phyloP scores from a whole-genome alignment of 2,113 vertebrate species.

The Myiozetetes cayanensis region DNA sequence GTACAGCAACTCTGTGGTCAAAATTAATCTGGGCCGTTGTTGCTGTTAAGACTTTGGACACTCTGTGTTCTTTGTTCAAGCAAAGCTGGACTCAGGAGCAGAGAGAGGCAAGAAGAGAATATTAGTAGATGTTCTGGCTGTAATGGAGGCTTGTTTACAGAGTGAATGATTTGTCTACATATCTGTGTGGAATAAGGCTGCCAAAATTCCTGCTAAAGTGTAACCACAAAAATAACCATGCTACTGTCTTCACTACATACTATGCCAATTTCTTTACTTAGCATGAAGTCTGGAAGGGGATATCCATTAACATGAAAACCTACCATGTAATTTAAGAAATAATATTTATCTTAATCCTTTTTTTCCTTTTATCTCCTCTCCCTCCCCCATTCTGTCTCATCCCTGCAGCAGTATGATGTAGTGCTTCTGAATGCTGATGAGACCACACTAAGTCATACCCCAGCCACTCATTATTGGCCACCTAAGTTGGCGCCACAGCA shows the following conservation, averaged over 20 bases:
- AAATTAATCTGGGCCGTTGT: background rate
- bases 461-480: background rate
- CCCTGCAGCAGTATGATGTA: background rate
- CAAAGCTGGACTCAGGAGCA: background rate
- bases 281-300: background rate
- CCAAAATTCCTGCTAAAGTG: background rate
- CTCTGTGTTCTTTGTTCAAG: background rate
- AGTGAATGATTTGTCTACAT: background rate
- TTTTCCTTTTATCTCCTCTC: background rate
- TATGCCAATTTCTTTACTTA: background rate
- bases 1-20: background rate
- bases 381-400: background rate
- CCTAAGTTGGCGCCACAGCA: background rate
- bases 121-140: background rate
- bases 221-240: background rate
- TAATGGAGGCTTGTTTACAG: background rate
- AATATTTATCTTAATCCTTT: slow-evolving; percentile 1
- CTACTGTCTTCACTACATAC: background rate
- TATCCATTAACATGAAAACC: background rate
- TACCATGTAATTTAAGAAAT: slow-evolving; percentile 5
- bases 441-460: background rate
- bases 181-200: background rate
- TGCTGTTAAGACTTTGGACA: background rate
- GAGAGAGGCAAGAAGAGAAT: background rate
- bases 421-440: slow-evolving; percentile 7